Base-by-base conservation (phyloP, 1,140 invertebrate species). In the Contarinia nasturtii region DNA sequence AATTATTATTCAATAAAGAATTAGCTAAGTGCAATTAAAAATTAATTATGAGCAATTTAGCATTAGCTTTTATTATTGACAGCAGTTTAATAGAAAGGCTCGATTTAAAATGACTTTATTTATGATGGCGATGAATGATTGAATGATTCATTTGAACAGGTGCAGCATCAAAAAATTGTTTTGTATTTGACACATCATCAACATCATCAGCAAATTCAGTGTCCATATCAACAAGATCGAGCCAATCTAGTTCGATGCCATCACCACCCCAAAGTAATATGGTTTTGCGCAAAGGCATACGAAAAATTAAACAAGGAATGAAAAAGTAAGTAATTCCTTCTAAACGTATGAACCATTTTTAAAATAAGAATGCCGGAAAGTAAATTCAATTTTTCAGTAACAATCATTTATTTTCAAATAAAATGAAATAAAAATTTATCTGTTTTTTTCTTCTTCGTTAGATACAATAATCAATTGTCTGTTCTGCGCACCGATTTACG, bases 291-390 rank as follows among this genome's bases (percentile, higher is more conserved):
- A 87, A 86, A 67, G 70, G 83, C 48, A 86, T 89, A 58, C 74
- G 82, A 44, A 83, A 84, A 61, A 86, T 88, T 49, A 86, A 86
- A 52, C 82, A 86, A 59, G 82, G 82, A 46, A 89, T 88, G 82
- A 87, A 86, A 61, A 77, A 80, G 68, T 78, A 51, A 56, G 55
- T 38, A 38, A 27, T 5, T 27, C 10, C 3, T 27, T 10, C 27
- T 5, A 27, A 3, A 27, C 3, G 27, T 27, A 5, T 27, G 27
- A 5, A 5, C 10, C 27, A 27, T n/a, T n/a, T n/a, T n/a, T n/a
- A n/a, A n/a, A n/a, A n/a, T n/a, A n/a, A n/a, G n/a, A n/a, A n/a
- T n/a, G n/a, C n/a, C n/a, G n/a, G n/a, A n/a, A n/a, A n/a, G n/a
- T n/a, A n/a, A n/a, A n/a, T n/a, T n/a, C n/a, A n/a, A n/a, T n/a